Base-by-base conservation (phyloP, 2,888 invertebrate species). In the Limulus polyphemus region DNA sequence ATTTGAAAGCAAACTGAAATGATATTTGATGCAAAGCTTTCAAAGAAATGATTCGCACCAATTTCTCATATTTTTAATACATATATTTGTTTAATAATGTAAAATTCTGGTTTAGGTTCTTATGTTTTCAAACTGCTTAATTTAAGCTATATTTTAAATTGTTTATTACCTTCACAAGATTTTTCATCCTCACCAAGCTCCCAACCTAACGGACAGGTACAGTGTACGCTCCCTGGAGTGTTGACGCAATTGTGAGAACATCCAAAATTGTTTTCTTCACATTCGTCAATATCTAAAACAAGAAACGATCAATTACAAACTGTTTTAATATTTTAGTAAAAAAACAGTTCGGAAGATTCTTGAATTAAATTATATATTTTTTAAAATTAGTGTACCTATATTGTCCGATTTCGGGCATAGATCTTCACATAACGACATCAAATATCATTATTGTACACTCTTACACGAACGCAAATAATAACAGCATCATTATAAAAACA, bases 121-220 rank as follows among this genome's bases (percentile, higher is more conserved):
- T 52, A 57, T 32, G 32, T 32, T 32, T 32, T 32, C 7, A 32
- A 32, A 32, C 7, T 32, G 32, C 32, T 32, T 32, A 32, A 1
- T 32, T 32, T 2, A 32, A 32, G 32, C 32, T 32, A 7, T 32
- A 32, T 32, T 32, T 32, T 32, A 5, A 32, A 32, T 32, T n/a
- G 7, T 32, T 32, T 32, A 1, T 55, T 55, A 68, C 67, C 61
- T 49, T 69, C 57, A 62, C 75, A 75, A 2, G 72, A 73, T 63
- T 74, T 73, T 69, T 73, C 73, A 64, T 74, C 73, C 4, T 63
- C 60, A 56, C 60, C 73, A 32, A 81, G 70, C 60, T 79, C 76
- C 62, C 77, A 77, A 2, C 80, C 81, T 16, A 74, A 69, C 0
- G 80, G 79, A 71, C 84, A 84, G 0, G 77, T 73, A 70, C 84